Base-by-base conservation (phyloP, 2,888 invertebrate species). In the Drepanosiphum platanoidis region DNA sequence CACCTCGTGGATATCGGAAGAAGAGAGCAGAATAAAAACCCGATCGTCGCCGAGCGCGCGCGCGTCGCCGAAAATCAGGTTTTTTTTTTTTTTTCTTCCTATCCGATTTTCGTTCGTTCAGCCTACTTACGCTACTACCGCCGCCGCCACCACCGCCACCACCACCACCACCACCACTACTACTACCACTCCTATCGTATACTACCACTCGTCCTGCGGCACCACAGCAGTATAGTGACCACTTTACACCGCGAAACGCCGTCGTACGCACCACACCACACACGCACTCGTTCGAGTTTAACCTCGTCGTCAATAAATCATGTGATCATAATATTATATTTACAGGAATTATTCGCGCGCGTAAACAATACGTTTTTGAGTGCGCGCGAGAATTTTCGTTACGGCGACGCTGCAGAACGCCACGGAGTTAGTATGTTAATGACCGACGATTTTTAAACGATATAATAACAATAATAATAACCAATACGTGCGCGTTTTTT, bases 21-120 rank as follows among this genome's bases (percentile, higher is more conserved):
- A n/a, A n/a, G n/a, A n/a, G n/a, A n/a, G 22, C n/a, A 3, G 5
- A 34, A 32, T 1, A 22, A 34, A 18, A 4, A 9, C 66, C 22
- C 70, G 9, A 70, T n/a, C 36, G 22, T 22, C 34, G 64, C 64
- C 27, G 32, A 36, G 36, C 75, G n/a, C n/a, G 8, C 42, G 42
- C 42, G 18, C 42, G 18, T 11, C 42, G 46, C 46, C 81, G 58
- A 81, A 81, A 70, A 81, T 81, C 81, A 71, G 71, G 70, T 81
- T 71, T 58, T 36, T 18, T 39, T 52, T 58, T 52, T n/a, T n/a
- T n/a, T n/a, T n/a, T n/a, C n/a, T n/a, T n/a, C n/a, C n/a, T 79
- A 22, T 11, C 11, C 34, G 22, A 70, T 36, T 68, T n/a, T 46
- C n/a, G 27, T 61, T 39, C 64, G 46, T n/a, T 9, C 34, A 36